Base-by-base conservation (phyloP, 2,113 vertebrate species). In the Ellobius talpinus region DNA sequence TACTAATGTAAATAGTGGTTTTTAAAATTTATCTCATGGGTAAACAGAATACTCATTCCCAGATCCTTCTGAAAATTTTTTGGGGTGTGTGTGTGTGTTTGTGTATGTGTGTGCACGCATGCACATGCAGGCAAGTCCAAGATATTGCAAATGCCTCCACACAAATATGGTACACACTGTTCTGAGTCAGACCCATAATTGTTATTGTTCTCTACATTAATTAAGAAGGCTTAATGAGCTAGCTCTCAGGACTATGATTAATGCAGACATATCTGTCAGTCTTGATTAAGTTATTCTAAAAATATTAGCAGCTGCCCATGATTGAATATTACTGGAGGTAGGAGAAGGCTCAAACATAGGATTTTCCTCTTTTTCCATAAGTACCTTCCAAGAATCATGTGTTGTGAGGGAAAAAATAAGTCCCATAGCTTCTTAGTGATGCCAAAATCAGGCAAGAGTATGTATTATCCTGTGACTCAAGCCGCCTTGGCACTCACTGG, bases 221-320 rank as follows among this genome's bases (percentile, higher is more conserved):
- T 97, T 94, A 97, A 97, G 89, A 90, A 77, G 58, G 63, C 82
- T 86, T 97, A 95, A 95, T 90, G 85, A 88, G 50, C 87, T 76
- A 77, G 66, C 82, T 95, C 76, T 96, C 76, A 93, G 87, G 93
- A 87, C 79, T 95, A 42, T 82, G 86, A 81, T 91, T 97, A 94
- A 97, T 94, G 76, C 39, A 95, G 72, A 73, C 87, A 5, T 68
- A 89, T 89, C 11, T 88, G 36, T 77, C 17, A 31, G 8, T 93
- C 89, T 97, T 23, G 14, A 96, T 91, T 55, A 87, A 89, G n/a
- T 87, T 82, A 66, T 93, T 95, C 89, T 47, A 81, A 66, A 55
- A 92, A 61, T 78, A 79, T 13, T 58, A 5, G n/a, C 4, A 87
- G 26, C 16, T 36, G 77, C 89, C 33, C 23, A 36, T 45, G 58